Base-by-base conservation (phyloP, 2,113 vertebrate species). In the Crypturellus undulatus region DNA sequence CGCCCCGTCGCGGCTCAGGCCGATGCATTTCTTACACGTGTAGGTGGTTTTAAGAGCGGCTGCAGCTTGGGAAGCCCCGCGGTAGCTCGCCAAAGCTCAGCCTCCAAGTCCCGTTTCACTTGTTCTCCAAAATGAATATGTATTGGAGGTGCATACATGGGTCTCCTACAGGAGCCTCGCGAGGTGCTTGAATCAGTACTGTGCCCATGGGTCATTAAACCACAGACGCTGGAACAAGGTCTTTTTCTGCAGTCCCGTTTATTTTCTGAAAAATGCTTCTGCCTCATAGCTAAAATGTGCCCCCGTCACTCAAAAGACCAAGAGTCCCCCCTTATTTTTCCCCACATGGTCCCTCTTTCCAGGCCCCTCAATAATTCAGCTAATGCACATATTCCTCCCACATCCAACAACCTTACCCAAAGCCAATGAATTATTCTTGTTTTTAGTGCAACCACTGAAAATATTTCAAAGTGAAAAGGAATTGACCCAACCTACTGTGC, bases 401-500 rank as follows among this genome's bases (percentile, higher is more conserved):
- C 86, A 95, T 72, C 83, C 94, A 82, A 15, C 85, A 79, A 71
- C 92, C 96, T 94, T 87, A 87, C 92, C 91, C 96, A 97, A 90
- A 86, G 59, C 79, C 67, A 80, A 96, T 97, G 95, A 97, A 97
- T 98, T 97, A 96, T 95, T 97, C 93, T 96, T 95, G 90, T 96
- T 65, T 96, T 95, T 94, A 96, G 92, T 54, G 90, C 76, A 95
- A 69, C 87, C 15, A 0, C 76, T 89, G 94, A 94, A 97, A 97
- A 95, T 93, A 95, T 97, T 98, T 97, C 94, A 93, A 94, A 96
- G 93, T 63, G 96, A 95, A 97, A 92, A 96, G 95, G 97, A 98
- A 97, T 94, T 97, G 97, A 97, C 96, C 96, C 97, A 96, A 93
- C 89, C 95, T 98, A 96, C 96, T 89, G 96, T 92, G 96, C 94